Percentiles rank a stretch among this genome's conserved stretches.
Conservation (phyloP, 1,140 invertebrate species). For the Neodiprion lecontei region DNA sequence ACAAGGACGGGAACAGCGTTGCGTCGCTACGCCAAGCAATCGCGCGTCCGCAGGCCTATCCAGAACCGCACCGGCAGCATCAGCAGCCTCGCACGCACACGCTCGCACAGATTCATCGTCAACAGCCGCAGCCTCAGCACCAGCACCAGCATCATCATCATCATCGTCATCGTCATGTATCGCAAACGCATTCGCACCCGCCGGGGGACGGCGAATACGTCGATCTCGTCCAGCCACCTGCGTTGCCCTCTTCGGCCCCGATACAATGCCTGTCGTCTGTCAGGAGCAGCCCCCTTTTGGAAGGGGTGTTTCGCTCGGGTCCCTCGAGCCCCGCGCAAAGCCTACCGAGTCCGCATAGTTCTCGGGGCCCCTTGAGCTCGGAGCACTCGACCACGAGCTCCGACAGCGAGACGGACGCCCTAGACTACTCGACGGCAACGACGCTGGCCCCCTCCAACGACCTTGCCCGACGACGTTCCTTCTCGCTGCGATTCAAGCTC, state of each 20-base stretch:
- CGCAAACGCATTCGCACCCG: conserved; percentile 27
- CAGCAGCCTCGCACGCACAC: conserved; percentile 20
- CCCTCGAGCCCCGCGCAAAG: conserved; percentile 40
- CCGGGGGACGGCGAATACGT: conserved; percentile 7
- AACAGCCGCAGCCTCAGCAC: conserved; percentile 17
- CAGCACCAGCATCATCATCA: conserved; percentile 32
- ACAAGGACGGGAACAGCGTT: conserved; percentile 22
- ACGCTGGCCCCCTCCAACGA: conserved; percentile 28
- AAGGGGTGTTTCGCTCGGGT: conserved; percentile 33
- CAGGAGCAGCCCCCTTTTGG: background rate
- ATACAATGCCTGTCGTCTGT: conserved; percentile 15
- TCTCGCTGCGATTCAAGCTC: conserved; percentile 62
- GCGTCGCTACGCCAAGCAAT: conserved; percentile 46
- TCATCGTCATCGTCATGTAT: conserved; percentile 28
- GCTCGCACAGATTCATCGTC: conserved; percentile 25
- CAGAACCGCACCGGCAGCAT: conserved; percentile 17
- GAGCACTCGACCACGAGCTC: conserved; percentile 47
- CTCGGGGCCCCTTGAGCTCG: conserved; percentile 40
- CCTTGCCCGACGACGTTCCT: conserved; percentile 59
- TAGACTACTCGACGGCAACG: conserved; percentile 30
- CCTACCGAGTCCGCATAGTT: conserved; percentile 44
- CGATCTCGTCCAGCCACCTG: conserved; percentile 31
- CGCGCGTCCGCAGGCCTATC: conserved; percentile 27
- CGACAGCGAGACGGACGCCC: conserved; percentile 51
- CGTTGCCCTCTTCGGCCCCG: conserved; percentile 16